phyloP scores from a whole-genome alignment of 2,113 vertebrate genomes.

The Herpetotheres cachinnans region DNA sequence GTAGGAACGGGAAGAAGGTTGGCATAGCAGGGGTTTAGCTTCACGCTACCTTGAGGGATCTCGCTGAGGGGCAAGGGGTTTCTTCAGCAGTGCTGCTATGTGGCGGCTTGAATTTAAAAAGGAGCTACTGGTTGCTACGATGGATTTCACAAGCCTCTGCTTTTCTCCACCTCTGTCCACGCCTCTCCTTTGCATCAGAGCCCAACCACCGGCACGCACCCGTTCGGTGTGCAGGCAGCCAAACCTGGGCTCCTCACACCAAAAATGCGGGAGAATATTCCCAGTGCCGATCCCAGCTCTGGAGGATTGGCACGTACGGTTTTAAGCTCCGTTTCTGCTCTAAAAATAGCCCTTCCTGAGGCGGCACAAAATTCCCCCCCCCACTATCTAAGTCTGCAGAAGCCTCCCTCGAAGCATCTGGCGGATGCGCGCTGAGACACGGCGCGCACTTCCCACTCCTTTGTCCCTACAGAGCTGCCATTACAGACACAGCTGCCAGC shows the following conservation, averaged over 20 bases:
- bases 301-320: not conserved
- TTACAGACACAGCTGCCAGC: not conserved
- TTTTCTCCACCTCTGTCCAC: not conserved
- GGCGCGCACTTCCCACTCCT: not conserved
- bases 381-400: not conserved
- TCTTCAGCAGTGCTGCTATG: not conserved
- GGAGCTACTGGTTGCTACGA: not conserved
- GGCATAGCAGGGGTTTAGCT: not conserved
- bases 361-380: not conserved
- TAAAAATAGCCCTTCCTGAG: conserved; percentile 16
- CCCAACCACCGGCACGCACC: not conserved
- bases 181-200: not conserved
- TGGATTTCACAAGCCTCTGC: not conserved
- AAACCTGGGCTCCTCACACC: not conserved
- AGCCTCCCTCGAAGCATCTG: conserved; percentile 29
- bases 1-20: not conserved
- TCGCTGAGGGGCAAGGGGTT: not conserved
- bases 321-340: not conserved
- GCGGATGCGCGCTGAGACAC: not conserved
- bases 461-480: not conserved
- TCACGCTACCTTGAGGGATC: not conserved
- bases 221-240: rapidly evolving
- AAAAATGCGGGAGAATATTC: rapidly evolving
- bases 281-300: not conserved
- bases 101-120: not conserved